phyloP scores from a whole-genome alignment of 2,113 vertebrate genomes.

The Typhlomys cinereus region DNA sequence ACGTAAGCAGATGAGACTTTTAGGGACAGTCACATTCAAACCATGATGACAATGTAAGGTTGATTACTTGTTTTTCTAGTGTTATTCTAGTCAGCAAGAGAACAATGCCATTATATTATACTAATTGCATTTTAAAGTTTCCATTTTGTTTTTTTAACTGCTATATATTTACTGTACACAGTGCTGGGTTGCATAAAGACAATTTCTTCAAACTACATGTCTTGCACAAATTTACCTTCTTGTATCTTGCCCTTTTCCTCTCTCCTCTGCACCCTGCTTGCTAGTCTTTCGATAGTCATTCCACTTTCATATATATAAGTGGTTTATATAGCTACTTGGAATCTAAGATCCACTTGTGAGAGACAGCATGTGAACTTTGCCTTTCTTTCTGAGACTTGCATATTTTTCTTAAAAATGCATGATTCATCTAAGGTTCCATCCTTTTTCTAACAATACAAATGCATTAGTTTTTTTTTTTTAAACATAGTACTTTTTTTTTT shows the following conservation, averaged over 20 bases:
- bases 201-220: not conserved
- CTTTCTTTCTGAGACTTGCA: not conserved
- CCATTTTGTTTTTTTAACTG: not conserved
- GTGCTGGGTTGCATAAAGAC: not conserved
- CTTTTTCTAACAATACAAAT: no score
- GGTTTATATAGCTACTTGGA: not conserved
- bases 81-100: not conserved
- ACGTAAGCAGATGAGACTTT: no score
- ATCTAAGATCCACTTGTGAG: not conserved
- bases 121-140: not conserved
- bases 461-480: no score
- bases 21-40: no score
- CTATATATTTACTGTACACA: not conserved
- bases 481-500: no score
- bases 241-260: not conserved
- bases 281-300: not conserved
- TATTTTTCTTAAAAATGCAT: not conserved
- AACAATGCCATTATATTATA: not conserved
- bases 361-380: not conserved
- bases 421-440: no score
- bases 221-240: no score
- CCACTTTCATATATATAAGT: accelerated
- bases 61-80: not conserved
- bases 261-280: not conserved
- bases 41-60: not conserved